These are phyloP conservation scores for Sycophila texana DNA, from an alignment of 2,888 invertebrate species.

Conservation along the genomic window DNA sequence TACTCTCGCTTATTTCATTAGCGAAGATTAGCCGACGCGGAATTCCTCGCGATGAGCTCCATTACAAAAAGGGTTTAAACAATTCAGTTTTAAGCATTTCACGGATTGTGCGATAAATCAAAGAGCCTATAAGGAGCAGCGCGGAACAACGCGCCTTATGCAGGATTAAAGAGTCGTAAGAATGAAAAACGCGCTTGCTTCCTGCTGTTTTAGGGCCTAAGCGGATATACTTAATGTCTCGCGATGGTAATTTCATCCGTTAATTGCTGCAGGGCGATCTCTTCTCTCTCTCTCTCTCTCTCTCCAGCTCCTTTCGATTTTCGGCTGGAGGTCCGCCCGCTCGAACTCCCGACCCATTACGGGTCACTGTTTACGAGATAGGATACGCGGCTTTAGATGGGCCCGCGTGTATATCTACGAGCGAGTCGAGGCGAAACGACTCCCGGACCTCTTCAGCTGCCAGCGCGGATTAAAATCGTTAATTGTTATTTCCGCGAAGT, in stretches of 20 bases:
- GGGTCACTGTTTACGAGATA: conserved; percentile 66
- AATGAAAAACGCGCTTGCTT: conserved; percentile 69
- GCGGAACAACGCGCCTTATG: conserved; percentile 1
- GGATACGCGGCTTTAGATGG: conserved; percentile 64
- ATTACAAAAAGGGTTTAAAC: not conserved
- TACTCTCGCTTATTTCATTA: no score
- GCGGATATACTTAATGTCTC: conserved; percentile 52
- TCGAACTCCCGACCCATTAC: conserved; percentile 32
- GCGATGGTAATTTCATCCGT: conserved; percentile 66
- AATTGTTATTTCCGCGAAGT: conserved; percentile 69
- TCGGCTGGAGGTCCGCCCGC: not conserved
- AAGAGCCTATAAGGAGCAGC: conserved; percentile 15
- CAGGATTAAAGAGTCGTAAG: conserved; percentile 64
- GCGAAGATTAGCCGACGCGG: no score
- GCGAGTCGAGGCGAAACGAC: not conserved
- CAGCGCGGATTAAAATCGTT: conserved; percentile 69
- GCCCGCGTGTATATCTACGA: conserved; percentile 58
- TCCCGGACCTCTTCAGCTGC: conserved; percentile 7
- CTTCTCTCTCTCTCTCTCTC: conserved; percentile 30
- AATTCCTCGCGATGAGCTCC: no score
- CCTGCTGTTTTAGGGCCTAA: conserved; percentile 53
- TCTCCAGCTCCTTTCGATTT: conserved; percentile 19
- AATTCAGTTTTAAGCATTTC: not conserved
- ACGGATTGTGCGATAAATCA: conserved; percentile 39
- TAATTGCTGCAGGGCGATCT: conserved; percentile 64